These are phyloP conservation scores for Galaxias olidus DNA, from an alignment of 2,797 vertebrate species.

Conservation along the genomic window DNA sequence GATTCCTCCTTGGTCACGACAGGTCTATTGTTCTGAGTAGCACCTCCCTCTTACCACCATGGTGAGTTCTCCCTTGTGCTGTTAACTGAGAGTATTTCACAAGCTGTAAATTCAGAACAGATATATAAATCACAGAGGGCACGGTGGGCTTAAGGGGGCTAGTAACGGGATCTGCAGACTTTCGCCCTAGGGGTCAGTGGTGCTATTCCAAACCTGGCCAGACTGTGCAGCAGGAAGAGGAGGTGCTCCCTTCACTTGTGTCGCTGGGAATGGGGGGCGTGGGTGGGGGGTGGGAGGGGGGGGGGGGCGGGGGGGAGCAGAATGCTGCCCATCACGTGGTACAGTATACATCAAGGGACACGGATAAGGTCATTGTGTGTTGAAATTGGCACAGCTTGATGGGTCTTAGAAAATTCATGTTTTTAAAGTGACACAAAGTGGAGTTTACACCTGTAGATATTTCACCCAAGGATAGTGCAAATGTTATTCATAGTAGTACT, in stretches of 20 bases:
- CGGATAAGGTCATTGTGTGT: too few species aligned
- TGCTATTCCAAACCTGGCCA: constrained; percentile 66
- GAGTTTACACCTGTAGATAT: too few species aligned
- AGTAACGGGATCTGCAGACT: constrained; percentile 62
- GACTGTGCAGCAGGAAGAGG: constrained; percentile 24
- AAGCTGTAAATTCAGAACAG: constrained; percentile 73
- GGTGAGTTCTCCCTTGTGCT: constrained; percentile 32
- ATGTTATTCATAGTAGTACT: too few species aligned
- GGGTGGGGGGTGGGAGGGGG: not conserved
- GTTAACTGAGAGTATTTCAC: constrained; percentile 72
- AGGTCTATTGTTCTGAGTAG: constrained; percentile 40
- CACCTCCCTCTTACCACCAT: constrained; percentile 23
- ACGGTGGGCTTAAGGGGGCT: constrained; percentile 31
- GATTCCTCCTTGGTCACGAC: constrained; percentile 19
- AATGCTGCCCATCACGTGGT: too few species aligned
- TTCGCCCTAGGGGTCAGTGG: constrained; percentile 61
- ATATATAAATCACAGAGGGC: constrained; percentile 72
- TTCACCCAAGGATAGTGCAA: too few species aligned
- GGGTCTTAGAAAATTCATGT: too few species aligned
- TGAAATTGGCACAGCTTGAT: too few species aligned
- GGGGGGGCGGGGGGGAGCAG: too few species aligned
- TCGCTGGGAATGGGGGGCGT: constrained; percentile 7
- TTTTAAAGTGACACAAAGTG: too few species aligned
- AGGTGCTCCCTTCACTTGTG: not conserved
- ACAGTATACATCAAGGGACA: too few species aligned